A percentile compares a stretch with the other conserved stretches of the same genome.
Evolutionary conservation across 2,888 invertebrate species (phyloP).

Genomic region (Hanleya hanleyi): DNA sequence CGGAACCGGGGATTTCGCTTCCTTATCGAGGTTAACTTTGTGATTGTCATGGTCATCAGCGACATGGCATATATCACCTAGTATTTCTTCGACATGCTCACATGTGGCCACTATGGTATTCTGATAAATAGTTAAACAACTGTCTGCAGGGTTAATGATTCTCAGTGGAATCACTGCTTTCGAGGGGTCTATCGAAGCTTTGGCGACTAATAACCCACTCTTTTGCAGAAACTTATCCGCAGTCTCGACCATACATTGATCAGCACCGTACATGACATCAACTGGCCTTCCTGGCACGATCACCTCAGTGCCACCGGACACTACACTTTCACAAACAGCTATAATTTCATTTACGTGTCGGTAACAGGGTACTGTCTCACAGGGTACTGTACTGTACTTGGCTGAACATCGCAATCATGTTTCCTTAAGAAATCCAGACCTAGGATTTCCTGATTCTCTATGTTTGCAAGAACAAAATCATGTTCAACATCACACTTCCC

Average conservation of each 20-base stretch:
- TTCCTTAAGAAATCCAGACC: neutral
- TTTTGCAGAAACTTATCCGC: neutral
- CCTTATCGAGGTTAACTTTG: no score
- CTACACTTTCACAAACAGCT: neutral
- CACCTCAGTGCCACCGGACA: neutral
- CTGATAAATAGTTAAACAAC: conserved; percentile 11
- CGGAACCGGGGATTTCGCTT: no score
- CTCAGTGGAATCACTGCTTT: conserved; percentile 15
- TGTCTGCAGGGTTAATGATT: conserved; percentile 16
- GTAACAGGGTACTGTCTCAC: neutral
- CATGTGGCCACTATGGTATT: neutral
- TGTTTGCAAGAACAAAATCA: neutral
- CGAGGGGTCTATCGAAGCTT: conserved; percentile 8
- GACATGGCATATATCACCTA: neutral
- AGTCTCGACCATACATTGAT: neutral
- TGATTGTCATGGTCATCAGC: no score
- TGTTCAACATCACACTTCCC: neutral
- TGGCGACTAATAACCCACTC: neutral
- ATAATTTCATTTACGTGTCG: neutral
- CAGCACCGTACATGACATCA: neutral
- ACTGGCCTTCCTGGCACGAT: neutral
- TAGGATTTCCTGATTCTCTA: neutral
- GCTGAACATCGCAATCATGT: neutral
- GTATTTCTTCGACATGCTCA: conserved; percentile 1
- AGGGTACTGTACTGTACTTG: neutral